Evolutionary conservation across 1,140 invertebrate genomes (phyloP), one percentile per base, ranked within the genome.

Genomic region (Teleopsis dalmanni): DNA sequence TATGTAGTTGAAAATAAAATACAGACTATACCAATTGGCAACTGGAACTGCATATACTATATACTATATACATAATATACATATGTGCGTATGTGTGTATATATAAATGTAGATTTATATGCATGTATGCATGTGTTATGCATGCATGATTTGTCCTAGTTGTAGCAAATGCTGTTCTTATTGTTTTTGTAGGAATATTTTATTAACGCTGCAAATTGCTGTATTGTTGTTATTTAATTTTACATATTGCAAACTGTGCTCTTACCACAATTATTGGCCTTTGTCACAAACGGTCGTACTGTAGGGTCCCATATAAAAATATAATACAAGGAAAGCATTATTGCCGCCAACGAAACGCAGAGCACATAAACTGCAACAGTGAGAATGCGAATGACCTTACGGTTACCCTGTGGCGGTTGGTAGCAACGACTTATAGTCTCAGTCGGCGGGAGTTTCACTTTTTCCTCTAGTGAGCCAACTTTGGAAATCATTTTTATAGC

Each of bases 341-440:
- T 93, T 5, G 93, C 94, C 0, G 91, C 93, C 51, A 95, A 75
- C 11, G 93, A 97, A 49, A 98, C 94, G 55, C 90, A 91, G 61
- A 97, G 84, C 42, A 97, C 84, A 73, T 98, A 98, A 8, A 92
- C 91, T 51, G 96, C 80, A 26, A 98, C 94, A 2, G 93, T 97
- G 48, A 96, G 76, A 43, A 97, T 86, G n/a, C 93, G 81, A 27
- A 97, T 77, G 57, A 86, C 75, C 73, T 93, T 93, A 69, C 88
- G 87, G 63, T 91, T 87, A 49, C 58, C 62, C 45, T 61, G 60
- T 58, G 65, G 65, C 50, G 62, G 62, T 42, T 88, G 84, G 73
- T 90, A 91, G 43, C 88, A 76, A 52, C 82, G 78, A 57, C 87
- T 86, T 72, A 88, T 87, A 61, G 84, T 82, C 55, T 87, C 82